Evolutionary conservation across 2,113 vertebrate species (phyloP).

Genomic region (Panthera uncia): DNA sequence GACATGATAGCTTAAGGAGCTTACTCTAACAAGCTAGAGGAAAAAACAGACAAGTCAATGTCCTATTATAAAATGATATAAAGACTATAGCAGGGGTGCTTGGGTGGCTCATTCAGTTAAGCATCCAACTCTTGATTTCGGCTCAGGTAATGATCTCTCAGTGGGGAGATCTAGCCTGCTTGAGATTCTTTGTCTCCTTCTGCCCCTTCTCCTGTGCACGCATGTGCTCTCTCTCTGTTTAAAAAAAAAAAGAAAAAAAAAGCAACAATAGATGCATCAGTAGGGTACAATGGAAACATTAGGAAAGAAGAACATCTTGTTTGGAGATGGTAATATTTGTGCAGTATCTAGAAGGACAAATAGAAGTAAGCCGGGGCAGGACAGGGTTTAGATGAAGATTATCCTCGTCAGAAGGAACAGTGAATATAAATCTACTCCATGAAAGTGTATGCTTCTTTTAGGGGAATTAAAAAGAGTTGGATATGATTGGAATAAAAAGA

Average conservation of each 20-base stretch:
- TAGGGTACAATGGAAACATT: background rate
- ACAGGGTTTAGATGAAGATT: background rate
- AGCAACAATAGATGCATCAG: background rate
- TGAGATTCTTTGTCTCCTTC: too few species aligned
- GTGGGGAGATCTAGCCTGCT: too few species aligned
- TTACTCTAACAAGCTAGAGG: background rate
- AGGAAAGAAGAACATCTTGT: background rate
- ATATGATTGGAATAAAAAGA: constrained; percentile 9
- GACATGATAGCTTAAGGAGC: background rate
- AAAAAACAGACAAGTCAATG: background rate
- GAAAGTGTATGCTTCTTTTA: background rate
- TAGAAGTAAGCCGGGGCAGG: background rate
- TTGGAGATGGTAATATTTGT: background rate
- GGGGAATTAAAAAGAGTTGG: background rate
- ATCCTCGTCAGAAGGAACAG: background rate
- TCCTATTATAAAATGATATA: background rate
- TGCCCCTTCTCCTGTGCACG: too few species aligned
- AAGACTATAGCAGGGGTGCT: background rate
- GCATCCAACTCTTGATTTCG: too few species aligned
- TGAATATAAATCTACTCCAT: background rate
- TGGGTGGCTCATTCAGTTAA: too few species aligned
- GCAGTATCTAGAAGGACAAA: background rate
- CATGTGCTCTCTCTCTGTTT: too few species aligned
- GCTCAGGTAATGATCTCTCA: too few species aligned
- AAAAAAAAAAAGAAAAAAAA: too few species aligned